Percentiles rank a stretch among this genome's conserved stretches.
Evolutionary conservation across 2,113 vertebrate species (phyloP).

Genomic region (Procapra przewalskii): DNA sequence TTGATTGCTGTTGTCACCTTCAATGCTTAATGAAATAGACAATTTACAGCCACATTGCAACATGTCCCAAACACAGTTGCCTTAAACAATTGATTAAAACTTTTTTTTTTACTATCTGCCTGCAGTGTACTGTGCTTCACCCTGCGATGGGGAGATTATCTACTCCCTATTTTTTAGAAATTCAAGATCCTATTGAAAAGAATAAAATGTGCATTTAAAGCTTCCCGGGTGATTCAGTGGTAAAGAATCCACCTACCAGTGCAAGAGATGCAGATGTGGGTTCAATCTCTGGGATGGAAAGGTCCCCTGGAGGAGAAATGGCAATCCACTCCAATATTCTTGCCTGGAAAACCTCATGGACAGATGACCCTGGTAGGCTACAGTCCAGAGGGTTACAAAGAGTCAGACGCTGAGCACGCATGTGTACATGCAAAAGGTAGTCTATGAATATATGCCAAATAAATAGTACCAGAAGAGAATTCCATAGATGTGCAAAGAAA

Average conservation of each 20-base stretch:
- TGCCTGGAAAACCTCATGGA: not conserved
- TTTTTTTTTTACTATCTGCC: not conserved
- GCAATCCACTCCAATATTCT: not conserved
- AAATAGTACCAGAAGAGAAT: not conserved
- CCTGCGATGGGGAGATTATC: not conserved
- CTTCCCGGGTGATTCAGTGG: not conserved
- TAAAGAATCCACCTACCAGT: not conserved
- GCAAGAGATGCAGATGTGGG: not conserved
- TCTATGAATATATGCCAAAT: not conserved
- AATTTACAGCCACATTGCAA: not conserved
- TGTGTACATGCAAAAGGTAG: not conserved
- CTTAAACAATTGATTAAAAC: not conserved
- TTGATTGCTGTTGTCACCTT: not conserved
- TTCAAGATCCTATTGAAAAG: not conserved
- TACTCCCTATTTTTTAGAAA: not conserved
- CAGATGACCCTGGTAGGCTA: not conserved
- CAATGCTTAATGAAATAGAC: not conserved
- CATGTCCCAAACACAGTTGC: not conserved
- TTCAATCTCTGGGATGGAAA: not conserved
- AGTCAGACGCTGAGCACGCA: not conserved
- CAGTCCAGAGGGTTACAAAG: not conserved
- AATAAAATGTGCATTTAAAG: not conserved
- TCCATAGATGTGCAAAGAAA: not conserved
- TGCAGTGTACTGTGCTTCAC: not conserved
- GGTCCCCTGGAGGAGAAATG: not conserved